Base-by-base conservation (phyloP, 2,888 invertebrate species). In the Leucoptera coffeella region DNA sequence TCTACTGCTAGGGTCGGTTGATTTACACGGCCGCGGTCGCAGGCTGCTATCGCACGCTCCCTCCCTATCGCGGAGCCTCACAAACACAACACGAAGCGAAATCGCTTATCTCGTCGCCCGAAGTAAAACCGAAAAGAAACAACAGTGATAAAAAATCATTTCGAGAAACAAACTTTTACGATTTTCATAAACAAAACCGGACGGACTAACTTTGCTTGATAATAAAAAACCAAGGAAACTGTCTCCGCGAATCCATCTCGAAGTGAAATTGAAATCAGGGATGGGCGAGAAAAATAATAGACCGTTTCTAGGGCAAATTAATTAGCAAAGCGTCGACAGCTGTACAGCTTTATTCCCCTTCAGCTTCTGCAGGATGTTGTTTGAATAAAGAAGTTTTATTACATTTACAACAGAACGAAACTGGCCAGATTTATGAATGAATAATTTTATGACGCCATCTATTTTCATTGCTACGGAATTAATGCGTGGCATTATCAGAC, bases 401-500 rank as follows among this genome's bases (percentile, higher is more conserved):
- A n/a, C n/a, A n/a, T n/a, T n/a, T n/a, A n/a, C n/a, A n/a, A n/a
- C n/a, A n/a, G n/a, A n/a, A n/a, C n/a, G n/a, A n/a, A n/a, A n/a
- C n/a, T n/a, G n/a, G n/a, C n/a, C n/a, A n/a, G n/a, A n/a, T n/a
- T n/a, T n/a, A n/a, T n/a, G n/a, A n/a, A n/a, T n/a, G n/a, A n/a
- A n/a, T n/a, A n/a, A n/a, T n/a, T n/a, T n/a, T n/a, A n/a, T n/a
- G n/a, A n/a, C n/a, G n/a, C n/a, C n/a, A n/a, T n/a, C n/a, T n/a
- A n/a, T n/a, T n/a, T n/a, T n/a, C n/a, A n/a, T n/a, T n/a, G n/a
- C n/a, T n/a, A n/a, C n/a, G 25, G 47, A 47, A 55, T 54, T 52
- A 50, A 54, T 51, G 52, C 41, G 45, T 46, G 45, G 42, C 48
- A 47, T 47, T 55, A 55, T 56, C 58, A 52, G n/a, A n/a, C n/a